Base-by-base conservation (phyloP, 2,113 vertebrate species). In the Tauraco erythrolophus region DNA sequence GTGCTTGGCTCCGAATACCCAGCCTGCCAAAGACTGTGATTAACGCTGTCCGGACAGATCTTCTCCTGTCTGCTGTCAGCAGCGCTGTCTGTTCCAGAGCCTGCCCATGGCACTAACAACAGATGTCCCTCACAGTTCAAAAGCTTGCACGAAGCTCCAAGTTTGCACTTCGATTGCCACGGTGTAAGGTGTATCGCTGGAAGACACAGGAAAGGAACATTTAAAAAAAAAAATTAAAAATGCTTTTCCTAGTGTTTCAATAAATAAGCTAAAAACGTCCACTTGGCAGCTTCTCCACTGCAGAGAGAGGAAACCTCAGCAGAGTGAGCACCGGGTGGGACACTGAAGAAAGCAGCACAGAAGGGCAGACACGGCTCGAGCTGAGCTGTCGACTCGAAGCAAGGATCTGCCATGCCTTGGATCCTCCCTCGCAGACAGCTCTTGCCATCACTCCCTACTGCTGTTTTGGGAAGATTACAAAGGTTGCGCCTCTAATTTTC, bases 41-140 rank as follows among this genome's bases (percentile, higher is more conserved):
- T 82, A 91, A 95, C 3, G 9, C 72, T 68, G 86, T 39, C 91
- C 65, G 15, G 92, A 45, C 83, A 75, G 88, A 84, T 75, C 92
- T 35, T 51, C 90, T 94, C 66, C 78, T 92, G 90, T 2, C 71
- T 96, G 95, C 90, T 96, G 96, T 92, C 95, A 94, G 85, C 95
- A 86, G 92, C 4, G 1, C 83, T 94, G 86, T 9, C 88, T 91
- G 83, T 31, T 87, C 83, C 97, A 41, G 33, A 94, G 92, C 91
- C 83, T 91, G 92, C 91, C 94, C 45, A 0, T 94, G 95, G 95
- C 96, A 89, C 80, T 17, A 7, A 53, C 51, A 53, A 82, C 95
- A 95, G 83, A 95, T 92, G 94, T 81, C 94, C 71, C 25, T 4
- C 35, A 41, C 91, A 68, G 45, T 31, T 88, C 76, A 43, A 75